phyloP scores from a whole-genome alignment of 2,888 invertebrate genomes.

The Belgica antarctica region DNA sequence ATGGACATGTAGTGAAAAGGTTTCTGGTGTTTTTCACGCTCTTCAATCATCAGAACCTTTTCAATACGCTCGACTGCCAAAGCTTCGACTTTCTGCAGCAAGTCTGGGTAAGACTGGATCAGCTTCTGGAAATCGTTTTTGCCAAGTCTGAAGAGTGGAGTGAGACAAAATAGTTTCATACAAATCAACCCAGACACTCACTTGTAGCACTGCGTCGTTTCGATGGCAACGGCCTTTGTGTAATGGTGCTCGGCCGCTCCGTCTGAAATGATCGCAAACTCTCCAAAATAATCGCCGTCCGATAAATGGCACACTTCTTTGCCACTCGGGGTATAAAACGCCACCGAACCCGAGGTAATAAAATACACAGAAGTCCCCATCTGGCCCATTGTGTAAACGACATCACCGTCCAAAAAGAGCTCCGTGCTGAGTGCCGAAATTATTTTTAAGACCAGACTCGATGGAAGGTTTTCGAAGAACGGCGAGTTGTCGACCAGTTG shows the following conservation, averaged over 20 bases:
- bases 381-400: conserved; percentile 52
- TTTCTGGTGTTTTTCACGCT: conserved; percentile 6
- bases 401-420: conserved; percentile 53
- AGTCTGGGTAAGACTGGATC: conserved; percentile 30
- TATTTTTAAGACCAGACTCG: conserved; percentile 50
- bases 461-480: conserved; percentile 53
- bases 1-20: conserved; percentile 11
- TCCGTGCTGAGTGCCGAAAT: conserved; percentile 51
- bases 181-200: conserved; percentile 6
- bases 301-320: conserved; percentile 52
- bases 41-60: conserved; percentile 29
- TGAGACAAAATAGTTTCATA: neutral
- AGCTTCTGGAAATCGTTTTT: conserved; percentile 33
- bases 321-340: conserved; percentile 51
- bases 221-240: conserved; percentile 30
- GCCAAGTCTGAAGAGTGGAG: conserved; percentile 15
- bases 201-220: conserved; percentile 41
- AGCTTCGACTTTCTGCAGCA: conserved; percentile 36
- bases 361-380: conserved; percentile 55
- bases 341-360: conserved; percentile 54
- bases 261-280: conserved; percentile 47
- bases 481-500: conserved; percentile 54
- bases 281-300: conserved; percentile 52
- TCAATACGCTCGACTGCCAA: conserved; percentile 28
- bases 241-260: neutral